A percentile compares a stretch with the other conserved stretches of the same genome.
Evolutionary conservation across 1,140 invertebrate species (phyloP).

Genomic region (Palaemon carinicauda): DNA sequence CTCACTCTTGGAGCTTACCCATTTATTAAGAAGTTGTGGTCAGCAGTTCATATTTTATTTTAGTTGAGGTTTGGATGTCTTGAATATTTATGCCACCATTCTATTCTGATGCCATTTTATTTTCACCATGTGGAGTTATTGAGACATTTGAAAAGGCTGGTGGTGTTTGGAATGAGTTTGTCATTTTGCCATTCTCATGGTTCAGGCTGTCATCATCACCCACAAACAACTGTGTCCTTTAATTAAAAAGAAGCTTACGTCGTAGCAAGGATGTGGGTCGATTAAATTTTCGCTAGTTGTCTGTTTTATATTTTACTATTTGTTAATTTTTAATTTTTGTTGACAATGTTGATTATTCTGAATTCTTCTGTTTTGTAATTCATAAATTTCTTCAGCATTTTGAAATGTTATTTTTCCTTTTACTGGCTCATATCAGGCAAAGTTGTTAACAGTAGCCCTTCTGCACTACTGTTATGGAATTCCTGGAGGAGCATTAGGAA

Average conservation of each 20-base stretch:
- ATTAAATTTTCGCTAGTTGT: not conserved
- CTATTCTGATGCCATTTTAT: not conserved
- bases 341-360: not conserved
- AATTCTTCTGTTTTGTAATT: not conserved
- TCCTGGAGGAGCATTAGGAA: conserved; percentile 14
- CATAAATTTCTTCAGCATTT: not conserved
- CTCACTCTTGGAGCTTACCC: conserved; percentile 48
- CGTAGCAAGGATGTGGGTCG: not conserved
- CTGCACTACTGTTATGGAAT: conserved; percentile 12
- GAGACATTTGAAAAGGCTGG: too few species aligned
- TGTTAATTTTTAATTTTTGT: conserved; percentile 21
- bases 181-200: too few species aligned
- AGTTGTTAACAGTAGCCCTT: conserved; percentile 42
- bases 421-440: conserved; percentile 46
- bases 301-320: conserved; percentile 12
- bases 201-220: too few species aligned
- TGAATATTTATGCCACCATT: not conserved
- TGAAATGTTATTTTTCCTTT: not conserved
- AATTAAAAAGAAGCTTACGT: not conserved
- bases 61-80: not conserved
- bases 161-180: too few species aligned
- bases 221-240: not conserved
- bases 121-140: not conserved
- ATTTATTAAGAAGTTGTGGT: conserved; percentile 37
- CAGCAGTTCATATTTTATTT: conserved; percentile 17